These are phyloP conservation scores for Biston stratarius DNA, from an alignment of 2,888 invertebrate genomes.

Conservation along the genomic window DNA sequence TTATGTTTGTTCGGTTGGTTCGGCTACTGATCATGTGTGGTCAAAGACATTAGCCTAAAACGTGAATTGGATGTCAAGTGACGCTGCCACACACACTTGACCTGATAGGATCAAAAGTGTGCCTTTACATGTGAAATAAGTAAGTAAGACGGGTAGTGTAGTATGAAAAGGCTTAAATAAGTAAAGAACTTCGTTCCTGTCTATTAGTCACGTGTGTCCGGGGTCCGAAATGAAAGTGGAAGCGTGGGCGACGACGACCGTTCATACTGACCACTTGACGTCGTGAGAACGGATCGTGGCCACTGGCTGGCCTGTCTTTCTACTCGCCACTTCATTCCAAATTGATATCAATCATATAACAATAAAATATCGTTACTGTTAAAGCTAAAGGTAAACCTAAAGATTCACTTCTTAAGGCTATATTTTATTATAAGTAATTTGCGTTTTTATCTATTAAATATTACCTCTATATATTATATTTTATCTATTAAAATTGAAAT, in stretches of 20 bases:
- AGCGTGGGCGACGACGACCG: constrained; percentile 71
- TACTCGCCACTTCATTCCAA: constrained; percentile 24
- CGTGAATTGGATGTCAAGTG: no score
- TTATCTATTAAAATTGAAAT: no score
- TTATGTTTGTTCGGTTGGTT: no score
- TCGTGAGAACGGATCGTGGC: constrained; percentile 70
- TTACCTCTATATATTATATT: no score
- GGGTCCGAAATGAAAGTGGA: constrained; percentile 79
- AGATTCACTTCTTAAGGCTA: not conserved
- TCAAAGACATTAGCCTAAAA: no score
- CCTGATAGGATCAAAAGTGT: no score
- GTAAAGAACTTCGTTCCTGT: constrained; percentile 71
- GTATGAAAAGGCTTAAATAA: constrained; percentile 41
- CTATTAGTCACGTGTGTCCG: constrained; percentile 72
- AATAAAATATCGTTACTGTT: not conserved
- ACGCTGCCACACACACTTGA: no score
- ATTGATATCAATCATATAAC: constrained; percentile 7
- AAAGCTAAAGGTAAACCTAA: not conserved
- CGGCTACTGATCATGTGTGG: no score
- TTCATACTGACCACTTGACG: constrained; percentile 55
- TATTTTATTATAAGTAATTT: no score
- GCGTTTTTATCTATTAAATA: no score
- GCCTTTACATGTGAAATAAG: no score
- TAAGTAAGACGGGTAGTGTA: constrained; percentile 25
- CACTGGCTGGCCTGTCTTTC: constrained; percentile 44